phyloP scores from a whole-genome alignment of 1,140 invertebrate genomes.

The Drosophila cardini region DNA sequence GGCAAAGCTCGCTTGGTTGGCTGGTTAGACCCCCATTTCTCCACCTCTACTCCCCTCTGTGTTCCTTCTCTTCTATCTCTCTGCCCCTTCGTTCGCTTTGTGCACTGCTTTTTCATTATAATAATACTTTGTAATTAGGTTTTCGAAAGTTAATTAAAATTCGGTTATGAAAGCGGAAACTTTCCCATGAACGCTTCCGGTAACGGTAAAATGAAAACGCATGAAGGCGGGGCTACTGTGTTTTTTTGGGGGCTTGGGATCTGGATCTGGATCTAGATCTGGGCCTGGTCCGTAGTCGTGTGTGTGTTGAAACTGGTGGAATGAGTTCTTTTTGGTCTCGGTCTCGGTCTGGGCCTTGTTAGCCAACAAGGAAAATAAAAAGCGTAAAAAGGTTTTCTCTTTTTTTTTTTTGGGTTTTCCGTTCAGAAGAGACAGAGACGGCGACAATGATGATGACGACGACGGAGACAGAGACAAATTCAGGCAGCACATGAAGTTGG shows the following conservation, averaged over 20 bases:
- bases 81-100: constrained; percentile 63
- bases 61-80: background rate
- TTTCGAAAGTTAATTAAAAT: constrained; percentile 85
- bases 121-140: constrained; percentile 85
- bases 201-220: constrained; percentile 72
- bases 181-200: constrained; percentile 84
- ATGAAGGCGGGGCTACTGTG: constrained; percentile 48
- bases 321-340: background rate
- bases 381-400: constrained; percentile 62
- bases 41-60: background rate
- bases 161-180: constrained; percentile 85
- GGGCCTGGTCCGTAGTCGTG: constrained; percentile 2
- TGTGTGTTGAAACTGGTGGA: background rate
- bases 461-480: constrained; percentile 45
- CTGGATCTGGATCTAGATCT: constrained; percentile 25
- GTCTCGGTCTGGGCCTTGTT: constrained; percentile 37
- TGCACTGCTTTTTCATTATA: constrained; percentile 84
- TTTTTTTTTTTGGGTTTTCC: constrained; percentile 31
- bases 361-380: constrained; percentile 59
- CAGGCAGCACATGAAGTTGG: constrained; percentile 24
- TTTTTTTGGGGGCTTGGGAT: background rate
- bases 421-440: constrained; percentile 32
- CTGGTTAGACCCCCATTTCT: constrained; percentile 27
- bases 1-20: constrained; percentile 64
- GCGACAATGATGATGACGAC: constrained; percentile 10